A percentile compares a stretch with the other conserved stretches of the same genome.
Conservation (phyloP, 2,888 invertebrate genomes). For the Onchidella celtica region DNA sequence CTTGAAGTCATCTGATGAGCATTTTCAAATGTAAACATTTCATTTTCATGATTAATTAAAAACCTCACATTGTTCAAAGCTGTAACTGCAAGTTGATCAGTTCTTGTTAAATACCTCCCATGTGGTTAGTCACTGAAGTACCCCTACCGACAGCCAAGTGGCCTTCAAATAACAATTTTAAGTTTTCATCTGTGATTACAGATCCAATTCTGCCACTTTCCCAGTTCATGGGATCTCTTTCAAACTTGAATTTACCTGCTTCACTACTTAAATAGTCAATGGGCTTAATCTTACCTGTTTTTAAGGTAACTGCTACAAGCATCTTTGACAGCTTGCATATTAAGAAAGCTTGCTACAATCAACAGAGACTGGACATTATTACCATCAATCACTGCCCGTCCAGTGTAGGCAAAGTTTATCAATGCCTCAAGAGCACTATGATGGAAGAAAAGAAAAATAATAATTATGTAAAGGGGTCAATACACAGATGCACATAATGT, state of each 20-base stretch:
- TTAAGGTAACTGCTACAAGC: conserved; percentile 91
- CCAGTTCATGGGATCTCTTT: no score
- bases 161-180: no score
- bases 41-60: no score
- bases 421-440: conserved; percentile 89
- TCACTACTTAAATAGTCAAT: neutral
- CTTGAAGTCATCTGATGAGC: neutral
- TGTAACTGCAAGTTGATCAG: no score
- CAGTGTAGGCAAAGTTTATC: conserved; percentile 92
- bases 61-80: no score
- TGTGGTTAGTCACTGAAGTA: no score
- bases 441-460: conserved; percentile 56
- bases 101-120: no score
- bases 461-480: neutral
- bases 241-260: neutral
- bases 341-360: conserved; percentile 91
- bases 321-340: conserved; percentile 89
- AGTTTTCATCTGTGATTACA: no score
- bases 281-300: conserved; percentile 81
- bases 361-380: conserved; percentile 91
- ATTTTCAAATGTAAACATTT: neutral
- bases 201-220: no score
- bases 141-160: no score
- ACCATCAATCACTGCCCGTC: conserved; percentile 87
- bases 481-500: no score